These are phyloP conservation scores for Andrena hattorfiana DNA, from an alignment of 2,888 invertebrate genomes.

Conservation along the genomic window DNA sequence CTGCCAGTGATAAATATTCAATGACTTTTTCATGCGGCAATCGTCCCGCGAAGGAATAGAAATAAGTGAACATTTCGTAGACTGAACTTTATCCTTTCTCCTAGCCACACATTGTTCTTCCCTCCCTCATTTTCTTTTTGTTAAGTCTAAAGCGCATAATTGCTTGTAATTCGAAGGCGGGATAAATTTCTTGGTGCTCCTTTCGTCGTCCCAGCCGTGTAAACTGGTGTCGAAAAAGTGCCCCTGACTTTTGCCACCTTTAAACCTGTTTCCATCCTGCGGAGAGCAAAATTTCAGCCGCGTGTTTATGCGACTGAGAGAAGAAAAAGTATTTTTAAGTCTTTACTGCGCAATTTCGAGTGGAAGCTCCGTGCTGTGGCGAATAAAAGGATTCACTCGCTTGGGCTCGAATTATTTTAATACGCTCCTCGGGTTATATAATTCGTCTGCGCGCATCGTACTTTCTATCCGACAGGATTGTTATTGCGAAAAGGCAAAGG, in stretches of 20 bases:
- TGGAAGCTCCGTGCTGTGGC: not conserved
- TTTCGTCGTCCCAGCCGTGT: not conserved
- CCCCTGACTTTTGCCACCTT: conserved; percentile 13
- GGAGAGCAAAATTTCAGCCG: not conserved
- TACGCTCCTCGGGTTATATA: not conserved
- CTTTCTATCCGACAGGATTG: conserved; percentile 15
- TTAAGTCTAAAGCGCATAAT: not conserved
- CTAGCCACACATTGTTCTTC: not conserved
- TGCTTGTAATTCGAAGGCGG: not conserved
- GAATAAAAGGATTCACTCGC: not conserved
- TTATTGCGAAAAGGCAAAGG: conserved; percentile 15
- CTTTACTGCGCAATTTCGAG: not conserved
- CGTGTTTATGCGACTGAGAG: not conserved
- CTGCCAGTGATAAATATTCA: conserved; percentile 23
- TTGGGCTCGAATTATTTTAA: not conserved
- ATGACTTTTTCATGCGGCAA: not conserved
- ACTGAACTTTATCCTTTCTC: not conserved
- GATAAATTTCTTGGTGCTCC: not conserved
- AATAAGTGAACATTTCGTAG: not conserved
- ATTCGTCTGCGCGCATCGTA: not conserved
- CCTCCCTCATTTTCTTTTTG: not conserved
- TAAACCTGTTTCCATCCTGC: conserved; percentile 4
- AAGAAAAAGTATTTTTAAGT: not conserved
- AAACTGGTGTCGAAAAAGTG: conserved; percentile 9
- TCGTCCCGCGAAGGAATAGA: not conserved